These are phyloP conservation scores for Pararge aegeria DNA, from an alignment of 1,140 invertebrate species.

Conservation along the genomic window DNA sequence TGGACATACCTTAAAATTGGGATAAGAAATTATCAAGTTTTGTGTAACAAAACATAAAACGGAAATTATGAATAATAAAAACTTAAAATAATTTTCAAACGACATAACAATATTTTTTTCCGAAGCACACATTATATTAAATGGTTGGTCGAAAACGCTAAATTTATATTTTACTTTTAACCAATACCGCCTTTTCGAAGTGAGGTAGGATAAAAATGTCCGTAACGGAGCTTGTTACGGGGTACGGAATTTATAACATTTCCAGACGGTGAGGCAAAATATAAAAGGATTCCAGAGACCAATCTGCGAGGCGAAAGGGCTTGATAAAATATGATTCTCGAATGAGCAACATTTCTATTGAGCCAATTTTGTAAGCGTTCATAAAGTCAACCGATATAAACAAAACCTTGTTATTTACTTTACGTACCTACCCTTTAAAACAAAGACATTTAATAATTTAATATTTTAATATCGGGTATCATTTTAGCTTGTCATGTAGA, in stretches of 20 bases:
- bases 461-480: too few species aligned
- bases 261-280: slow-evolving; percentile 17
- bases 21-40: too few species aligned
- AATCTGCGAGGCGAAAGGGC: slow-evolving; percentile 21
- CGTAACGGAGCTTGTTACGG: slow-evolving; percentile 1
- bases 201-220: slow-evolving; percentile 1
- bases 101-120: too few species aligned
- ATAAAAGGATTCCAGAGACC: slow-evolving; percentile 18
- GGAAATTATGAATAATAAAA: too few species aligned
- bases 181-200: not conserved
- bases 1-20: too few species aligned
- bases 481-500: too few species aligned
- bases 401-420: slow-evolving; percentile 2
- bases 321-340: slow-evolving; percentile 21
- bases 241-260: slow-evolving; percentile 17
- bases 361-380: slow-evolving; percentile 14
- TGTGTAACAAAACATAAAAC: too few species aligned
- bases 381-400: slow-evolving; percentile 10
- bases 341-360: slow-evolving; percentile 18
- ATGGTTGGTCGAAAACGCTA: not conserved
- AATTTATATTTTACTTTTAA: not conserved
- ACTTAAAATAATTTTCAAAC: too few species aligned
- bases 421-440: not conserved
- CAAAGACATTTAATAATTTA: not conserved
- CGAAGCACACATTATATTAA: not conserved